Evolutionary conservation across 2,113 vertebrate genomes (phyloP).

Genomic region (Lagopus muta): DNA sequence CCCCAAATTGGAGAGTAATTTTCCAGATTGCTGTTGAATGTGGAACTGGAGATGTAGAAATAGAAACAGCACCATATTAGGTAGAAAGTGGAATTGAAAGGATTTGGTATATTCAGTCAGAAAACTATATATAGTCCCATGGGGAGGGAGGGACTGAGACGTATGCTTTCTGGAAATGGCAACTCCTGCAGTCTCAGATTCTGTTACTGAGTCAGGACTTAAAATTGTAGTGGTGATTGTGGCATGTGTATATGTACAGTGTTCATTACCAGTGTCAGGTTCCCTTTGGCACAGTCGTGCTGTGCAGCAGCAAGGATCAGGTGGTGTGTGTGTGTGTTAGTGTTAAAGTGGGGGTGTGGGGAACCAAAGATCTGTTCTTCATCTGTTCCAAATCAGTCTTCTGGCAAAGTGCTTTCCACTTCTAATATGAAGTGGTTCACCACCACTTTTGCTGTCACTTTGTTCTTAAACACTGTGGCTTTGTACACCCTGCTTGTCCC

Average conservation of each 20-base stretch:
- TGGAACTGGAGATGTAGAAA: neutral
- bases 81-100: neutral
- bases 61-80: neutral
- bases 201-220: neutral
- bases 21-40: neutral
- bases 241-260: neutral
- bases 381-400: neutral
- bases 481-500: neutral
- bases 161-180: neutral
- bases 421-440: neutral
- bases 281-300: neutral
- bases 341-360: neutral
- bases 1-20: neutral
- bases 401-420: neutral
- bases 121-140: neutral
- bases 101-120: neutral
- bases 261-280: neutral
- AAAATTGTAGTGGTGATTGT: neutral
- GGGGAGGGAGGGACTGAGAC: neutral
- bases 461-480: neutral
- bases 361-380: neutral
- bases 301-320: neutral
- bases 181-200: neutral
- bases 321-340: neutral
- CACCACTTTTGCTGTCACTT: neutral